Evolutionary conservation across 2,113 vertebrate species (phyloP), one percentile per base, ranked within the genome.

Genomic region (Nesospiza acunhae): DNA sequence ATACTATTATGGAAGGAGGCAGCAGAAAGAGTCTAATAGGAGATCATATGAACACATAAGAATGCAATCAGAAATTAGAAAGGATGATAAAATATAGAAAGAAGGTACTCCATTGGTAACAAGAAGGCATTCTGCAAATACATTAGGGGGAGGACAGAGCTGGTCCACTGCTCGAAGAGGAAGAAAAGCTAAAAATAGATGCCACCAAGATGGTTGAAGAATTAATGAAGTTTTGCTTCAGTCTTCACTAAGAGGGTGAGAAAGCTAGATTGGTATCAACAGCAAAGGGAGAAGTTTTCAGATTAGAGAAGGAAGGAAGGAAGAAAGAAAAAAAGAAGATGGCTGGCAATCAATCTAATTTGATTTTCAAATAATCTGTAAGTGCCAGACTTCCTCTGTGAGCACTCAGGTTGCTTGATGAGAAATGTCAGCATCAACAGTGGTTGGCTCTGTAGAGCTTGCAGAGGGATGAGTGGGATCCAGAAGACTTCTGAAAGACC

Each of bases 41-140:
- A 82, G 21, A 52, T 44, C 2, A 7, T 39, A 24, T 22, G 30
- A 84, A 52, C 6, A 33, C 1, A 0, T 22, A 41, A 85, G n/a
- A 66, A 39, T 63, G 21, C 27, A 74, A 55, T 50, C 9, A 55
- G 35, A 35, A 84, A 75, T 47, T 42, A 39, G 5, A 68, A 72
- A 37, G 39, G 18, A 17, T 55, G 33, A 15, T 59, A 49, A 60
- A 79, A 58, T 7, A 14, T 8, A 44, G 24, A 35, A 41, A 75
- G 21, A 75, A 82, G 22, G 16, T 33, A 31, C 19, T 11, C 0
- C 0, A 2, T 18, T 21, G 27, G 7, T 68, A 64, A 56, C 16
- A 68, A 53, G 37, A 56, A 47, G 30, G 10, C 16, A 37, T 75
- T 63, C n/a, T 79, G n/a, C 19, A 67, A 55, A 33, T 4, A 23